A percentile compares a stretch with the other conserved stretches of the same genome.
Evolutionary conservation across 2,797 vertebrate genomes (phyloP).

Genomic region (Gymnothorax javanicus): DNA sequence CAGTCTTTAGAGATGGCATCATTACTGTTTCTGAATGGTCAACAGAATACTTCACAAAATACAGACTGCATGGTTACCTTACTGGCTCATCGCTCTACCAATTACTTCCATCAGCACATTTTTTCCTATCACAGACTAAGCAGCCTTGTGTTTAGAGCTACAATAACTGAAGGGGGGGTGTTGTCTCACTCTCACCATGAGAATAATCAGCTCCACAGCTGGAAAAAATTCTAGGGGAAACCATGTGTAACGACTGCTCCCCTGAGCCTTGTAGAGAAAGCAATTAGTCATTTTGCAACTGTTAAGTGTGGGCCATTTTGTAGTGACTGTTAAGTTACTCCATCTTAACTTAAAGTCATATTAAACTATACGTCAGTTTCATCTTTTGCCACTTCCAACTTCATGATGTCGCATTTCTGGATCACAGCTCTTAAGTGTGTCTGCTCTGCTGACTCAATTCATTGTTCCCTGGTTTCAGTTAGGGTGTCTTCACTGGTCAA

Average conservation of each 20-base stretch:
- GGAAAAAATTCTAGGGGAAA: too few relatives aligned
- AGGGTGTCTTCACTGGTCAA: neutral
- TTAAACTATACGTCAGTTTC: neutral
- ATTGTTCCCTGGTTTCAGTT: neutral
- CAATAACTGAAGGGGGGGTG: too few relatives aligned
- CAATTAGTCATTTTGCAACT: slow-evolving; percentile 73
- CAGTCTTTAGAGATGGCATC: too few relatives aligned
- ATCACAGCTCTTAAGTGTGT: neutral
- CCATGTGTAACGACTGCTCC: neutral
- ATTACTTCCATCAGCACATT: too few relatives aligned
- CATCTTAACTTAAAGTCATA: neutral
- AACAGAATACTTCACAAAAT: too few relatives aligned
- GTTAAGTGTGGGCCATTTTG: slow-evolving; percentile 78
- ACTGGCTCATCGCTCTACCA: too few relatives aligned
- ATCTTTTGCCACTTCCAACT: neutral
- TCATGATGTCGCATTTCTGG: neutral
- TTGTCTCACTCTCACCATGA: too few relatives aligned
- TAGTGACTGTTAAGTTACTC: neutral
- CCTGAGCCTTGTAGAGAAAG: neutral
- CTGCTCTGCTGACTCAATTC: neutral
- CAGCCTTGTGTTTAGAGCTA: too few relatives aligned
- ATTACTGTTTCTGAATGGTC: too few relatives aligned
- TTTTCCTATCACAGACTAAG: too few relatives aligned
- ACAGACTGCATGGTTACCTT: too few relatives aligned
- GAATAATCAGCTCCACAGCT: too few relatives aligned